These are phyloP conservation scores for Desmodus rotundus DNA, from an alignment of 2,113 vertebrate genomes.

Conservation along the genomic window DNA sequence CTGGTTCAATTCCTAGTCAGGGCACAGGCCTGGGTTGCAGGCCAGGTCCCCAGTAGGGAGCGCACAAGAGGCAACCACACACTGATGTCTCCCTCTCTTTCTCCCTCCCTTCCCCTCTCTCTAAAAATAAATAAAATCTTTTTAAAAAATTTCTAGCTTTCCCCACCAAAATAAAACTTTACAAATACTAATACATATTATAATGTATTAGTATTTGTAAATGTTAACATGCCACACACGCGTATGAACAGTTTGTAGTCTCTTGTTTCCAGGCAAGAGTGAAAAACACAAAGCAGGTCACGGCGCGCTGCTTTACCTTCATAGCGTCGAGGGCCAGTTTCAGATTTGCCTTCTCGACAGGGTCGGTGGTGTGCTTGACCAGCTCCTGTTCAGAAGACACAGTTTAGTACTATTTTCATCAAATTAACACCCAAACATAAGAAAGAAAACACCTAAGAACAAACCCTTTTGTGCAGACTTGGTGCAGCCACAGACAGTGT, in stretches of 20 bases:
- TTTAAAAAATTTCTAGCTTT: background rate
- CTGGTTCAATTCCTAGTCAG: too few species aligned
- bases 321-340: conserved; percentile 94
- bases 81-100: too few species aligned
- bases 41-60: too few species aligned
- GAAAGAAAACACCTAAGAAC: background rate
- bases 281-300: background rate
- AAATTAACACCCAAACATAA: background rate
- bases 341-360: conserved; percentile 90
- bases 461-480: too few species aligned
- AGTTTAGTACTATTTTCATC: background rate
- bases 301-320: conserved; percentile 84
- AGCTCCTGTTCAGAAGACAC: conserved; percentile 85
- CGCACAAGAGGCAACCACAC: too few species aligned
- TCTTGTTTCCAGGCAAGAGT: background rate
- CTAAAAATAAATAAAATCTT: too few species aligned
- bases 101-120: too few species aligned
- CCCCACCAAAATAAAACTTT: background rate
- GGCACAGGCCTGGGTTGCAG: too few species aligned
- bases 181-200: background rate
- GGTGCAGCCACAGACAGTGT: background rate
- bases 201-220: too few species aligned
- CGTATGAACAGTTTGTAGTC: background rate
- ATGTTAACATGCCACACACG: background rate
- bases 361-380: conserved; percentile 93